Base-by-base conservation (phyloP, 2,888 invertebrate genomes). In the Limenitis camilla region DNA sequence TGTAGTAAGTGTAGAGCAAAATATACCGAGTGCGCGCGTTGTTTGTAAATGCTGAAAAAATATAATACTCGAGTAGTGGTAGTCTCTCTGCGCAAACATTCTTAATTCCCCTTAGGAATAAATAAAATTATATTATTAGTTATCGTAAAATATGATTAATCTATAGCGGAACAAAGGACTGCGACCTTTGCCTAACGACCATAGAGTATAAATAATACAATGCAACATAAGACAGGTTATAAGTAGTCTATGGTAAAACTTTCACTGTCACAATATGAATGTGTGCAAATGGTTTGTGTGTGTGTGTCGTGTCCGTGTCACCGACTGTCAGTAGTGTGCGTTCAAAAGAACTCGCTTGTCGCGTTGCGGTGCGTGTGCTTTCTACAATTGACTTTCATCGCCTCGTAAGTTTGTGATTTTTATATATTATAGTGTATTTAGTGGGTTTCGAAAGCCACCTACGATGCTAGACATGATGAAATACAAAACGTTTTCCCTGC, bases 361-460 rank as follows among this genome's bases (percentile, higher is more conserved):
- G 83, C 81, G 81, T 82, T 76, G 78, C 78, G 73, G 80, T 81
- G 73, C 82, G 79, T 84, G 83, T 80, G 78, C 80, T 81, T 78
- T 81, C 83, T 75, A 70, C 83, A 78, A 80, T 83, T 82, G 79
- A 84, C 82, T 85, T 83, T 85, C 85, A 77, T 81, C 84, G 83
- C 82, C 82, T 85, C 81, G 86, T 86, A 86, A 86, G 86, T 86
- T 83, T 82, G 78, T 78, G 78, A 75, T 73, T 76, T 81, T 76
- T 53, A 63, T 74, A 68, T 73, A 68, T 66, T 74, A 69, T 64
- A 58, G 81, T 81, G 81, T 70, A 74, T 68, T 69, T 72, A 69
- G 78, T 78, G 77, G 59, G 61, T 35, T 58, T 56, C 41, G 56
- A 56, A 49, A 44, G 60, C 46, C 43, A 41, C 64, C 61, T 63